Conservation (phyloP, 2,888 invertebrate species). For the Lithosia quadra region DNA sequence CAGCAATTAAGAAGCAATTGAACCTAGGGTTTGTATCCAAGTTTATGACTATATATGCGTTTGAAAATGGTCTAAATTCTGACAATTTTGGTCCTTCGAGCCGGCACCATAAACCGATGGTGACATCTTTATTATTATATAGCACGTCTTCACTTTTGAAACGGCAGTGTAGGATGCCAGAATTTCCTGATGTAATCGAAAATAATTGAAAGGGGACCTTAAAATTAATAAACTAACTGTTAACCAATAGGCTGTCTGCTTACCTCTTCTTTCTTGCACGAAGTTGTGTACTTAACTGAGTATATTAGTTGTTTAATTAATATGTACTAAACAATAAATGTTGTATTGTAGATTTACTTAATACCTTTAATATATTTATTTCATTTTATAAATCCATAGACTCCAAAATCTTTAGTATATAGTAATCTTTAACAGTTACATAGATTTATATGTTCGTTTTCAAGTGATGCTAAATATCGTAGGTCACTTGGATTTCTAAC, state of each 20-base stretch:
- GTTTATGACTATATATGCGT: neutral
- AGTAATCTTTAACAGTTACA: constrained; percentile 7
- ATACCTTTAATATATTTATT: constrained; percentile 8
- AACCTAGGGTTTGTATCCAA: neutral
- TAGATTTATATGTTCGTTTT: neutral
- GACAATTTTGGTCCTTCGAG: neutral
- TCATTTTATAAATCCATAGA: neutral
- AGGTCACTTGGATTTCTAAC: neutral
- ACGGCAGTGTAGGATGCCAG: neutral
- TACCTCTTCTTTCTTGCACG: constrained; percentile 50
- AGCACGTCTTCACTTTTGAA: neutral
- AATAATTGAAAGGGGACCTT: constrained; percentile 64
- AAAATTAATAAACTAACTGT: constrained; percentile 61
- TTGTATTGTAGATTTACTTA: constrained; percentile 13
- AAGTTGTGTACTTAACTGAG: constrained; percentile 43
- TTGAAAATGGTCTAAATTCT: neutral
- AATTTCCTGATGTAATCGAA: neutral
- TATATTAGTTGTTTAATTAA: constrained; percentile 49
- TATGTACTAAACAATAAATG: constrained; percentile 22
- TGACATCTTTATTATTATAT: no score
- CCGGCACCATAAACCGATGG: no score
- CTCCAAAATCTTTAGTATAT: neutral
- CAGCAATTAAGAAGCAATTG: no score
- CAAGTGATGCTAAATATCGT: no score
- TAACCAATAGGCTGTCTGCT: constrained; percentile 57